These are phyloP conservation scores for Epinephelus lanceolatus DNA, from an alignment of 2,113 vertebrate genomes.

Conservation along the genomic window DNA sequence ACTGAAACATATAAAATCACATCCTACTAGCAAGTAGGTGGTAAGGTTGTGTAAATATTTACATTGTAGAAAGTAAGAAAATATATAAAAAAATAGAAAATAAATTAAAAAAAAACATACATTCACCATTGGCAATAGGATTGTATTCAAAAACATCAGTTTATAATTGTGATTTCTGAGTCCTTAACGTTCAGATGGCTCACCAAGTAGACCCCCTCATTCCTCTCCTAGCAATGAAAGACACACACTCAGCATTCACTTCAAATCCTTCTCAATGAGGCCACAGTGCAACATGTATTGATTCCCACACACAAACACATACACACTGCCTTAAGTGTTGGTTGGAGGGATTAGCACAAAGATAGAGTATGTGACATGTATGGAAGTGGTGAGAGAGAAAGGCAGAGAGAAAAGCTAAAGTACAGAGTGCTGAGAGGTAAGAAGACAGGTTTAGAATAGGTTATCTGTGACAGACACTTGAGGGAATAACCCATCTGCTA, in stretches of 20 bases:
- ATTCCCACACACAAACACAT: conserved; percentile 44
- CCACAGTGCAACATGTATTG: conserved; percentile 30
- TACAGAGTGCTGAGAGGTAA: conserved; percentile 40
- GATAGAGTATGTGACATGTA: conserved; percentile 12
- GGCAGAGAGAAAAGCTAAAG: conserved; percentile 17
- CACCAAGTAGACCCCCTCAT: background rate
- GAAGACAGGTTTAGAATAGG: conserved; percentile 40
- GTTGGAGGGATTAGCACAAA: conserved; percentile 15
- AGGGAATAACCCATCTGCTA: conserved; percentile 62
- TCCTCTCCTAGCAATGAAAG: background rate
- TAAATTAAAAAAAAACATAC: no score
- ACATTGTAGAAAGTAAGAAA: no score
- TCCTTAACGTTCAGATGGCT: background rate
- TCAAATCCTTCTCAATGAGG: conserved; percentile 20
- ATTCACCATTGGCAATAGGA: background rate
- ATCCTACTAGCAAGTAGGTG: no score
- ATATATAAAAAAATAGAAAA: no score
- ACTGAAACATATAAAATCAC: no score
- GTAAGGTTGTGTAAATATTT: no score
- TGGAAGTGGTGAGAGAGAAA: background rate
- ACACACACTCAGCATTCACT: conserved; percentile 14
- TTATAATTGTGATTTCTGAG: background rate
- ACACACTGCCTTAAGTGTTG: background rate
- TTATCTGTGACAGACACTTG: conserved; percentile 62
- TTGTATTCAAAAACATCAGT: background rate